Conservation (phyloP, 2,888 invertebrate species). For the Coleophora deauratella region DNA sequence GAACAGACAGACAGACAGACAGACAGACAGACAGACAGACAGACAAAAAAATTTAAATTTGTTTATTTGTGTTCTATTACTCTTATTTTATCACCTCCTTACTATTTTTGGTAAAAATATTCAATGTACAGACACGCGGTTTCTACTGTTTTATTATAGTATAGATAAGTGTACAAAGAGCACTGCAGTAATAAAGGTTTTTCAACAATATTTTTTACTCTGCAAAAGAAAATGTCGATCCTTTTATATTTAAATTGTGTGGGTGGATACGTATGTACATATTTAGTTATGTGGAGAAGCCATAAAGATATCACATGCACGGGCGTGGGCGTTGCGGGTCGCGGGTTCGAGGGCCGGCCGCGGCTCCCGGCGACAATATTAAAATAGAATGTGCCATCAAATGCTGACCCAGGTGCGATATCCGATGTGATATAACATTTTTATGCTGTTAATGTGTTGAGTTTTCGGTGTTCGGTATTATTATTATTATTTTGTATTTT, state of each 20-base stretch:
- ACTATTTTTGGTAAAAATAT: too few relatives aligned
- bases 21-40: too few relatives aligned
- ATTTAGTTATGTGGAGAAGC: constrained; percentile 57
- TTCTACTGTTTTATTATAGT: too few relatives aligned
- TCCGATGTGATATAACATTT: constrained; percentile 23
- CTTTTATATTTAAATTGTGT: constrained; percentile 61
- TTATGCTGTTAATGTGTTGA: constrained; percentile 16
- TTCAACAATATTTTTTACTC: too few relatives aligned
- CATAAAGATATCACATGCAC: constrained; percentile 69
- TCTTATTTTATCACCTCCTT: too few relatives aligned
- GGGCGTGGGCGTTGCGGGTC: constrained; percentile 26
- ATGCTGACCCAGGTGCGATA: constrained; percentile 29
- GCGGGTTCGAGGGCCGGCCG: constrained; percentile 22
- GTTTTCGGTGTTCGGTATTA: neutral
- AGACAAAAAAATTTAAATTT: too few relatives aligned
- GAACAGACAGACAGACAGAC: too few relatives aligned
- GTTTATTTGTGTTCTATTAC: too few relatives aligned
- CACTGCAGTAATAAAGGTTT: too few relatives aligned
- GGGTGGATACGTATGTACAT: constrained; percentile 29
- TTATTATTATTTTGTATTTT: too few relatives aligned
- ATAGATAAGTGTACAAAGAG: too few relatives aligned
- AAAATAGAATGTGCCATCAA: constrained; percentile 40
- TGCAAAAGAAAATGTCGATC: constrained; percentile 45
- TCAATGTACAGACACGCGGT: too few relatives aligned
- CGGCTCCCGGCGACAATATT: constrained; percentile 42